Conservation (phyloP, 2,797 vertebrate genomes). For the Dipus sagitta region DNA sequence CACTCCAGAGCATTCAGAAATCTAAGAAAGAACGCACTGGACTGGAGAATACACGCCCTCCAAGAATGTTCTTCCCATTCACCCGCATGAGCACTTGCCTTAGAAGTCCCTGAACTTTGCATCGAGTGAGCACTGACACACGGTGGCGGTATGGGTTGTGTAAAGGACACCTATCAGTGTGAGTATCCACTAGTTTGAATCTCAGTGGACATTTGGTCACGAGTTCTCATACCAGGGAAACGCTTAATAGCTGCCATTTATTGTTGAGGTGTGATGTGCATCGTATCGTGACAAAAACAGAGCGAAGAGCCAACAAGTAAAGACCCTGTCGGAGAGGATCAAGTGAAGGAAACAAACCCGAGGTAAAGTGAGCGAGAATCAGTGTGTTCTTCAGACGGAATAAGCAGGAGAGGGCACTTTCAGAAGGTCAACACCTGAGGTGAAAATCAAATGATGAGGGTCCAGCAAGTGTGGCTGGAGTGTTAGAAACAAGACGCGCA, state of each 20-base stretch:
- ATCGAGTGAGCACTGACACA: neutral
- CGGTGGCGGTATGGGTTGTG: neutral
- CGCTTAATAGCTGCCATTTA: neutral
- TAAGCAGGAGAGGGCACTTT: neutral
- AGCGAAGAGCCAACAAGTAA: neutral
- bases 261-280: neutral
- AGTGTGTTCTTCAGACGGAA: neutral
- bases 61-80: neutral
- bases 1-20: neutral
- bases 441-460: neutral
- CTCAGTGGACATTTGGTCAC: neutral
- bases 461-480: neutral
- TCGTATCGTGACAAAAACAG: neutral
- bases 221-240: neutral
- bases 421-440: neutral
- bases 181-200: neutral
- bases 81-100: neutral
- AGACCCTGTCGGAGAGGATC: neutral
- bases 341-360: constrained; percentile 4
- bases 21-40: neutral
- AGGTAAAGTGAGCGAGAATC: neutral
- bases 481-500: neutral
- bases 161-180: neutral
- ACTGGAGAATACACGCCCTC: constrained; percentile 8
- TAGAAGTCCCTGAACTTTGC: neutral